These are phyloP conservation scores for Lytechinus variegatus DNA, from an alignment of 35 echinoderm and acorn worm species.

Conservation along the genomic window DNA sequence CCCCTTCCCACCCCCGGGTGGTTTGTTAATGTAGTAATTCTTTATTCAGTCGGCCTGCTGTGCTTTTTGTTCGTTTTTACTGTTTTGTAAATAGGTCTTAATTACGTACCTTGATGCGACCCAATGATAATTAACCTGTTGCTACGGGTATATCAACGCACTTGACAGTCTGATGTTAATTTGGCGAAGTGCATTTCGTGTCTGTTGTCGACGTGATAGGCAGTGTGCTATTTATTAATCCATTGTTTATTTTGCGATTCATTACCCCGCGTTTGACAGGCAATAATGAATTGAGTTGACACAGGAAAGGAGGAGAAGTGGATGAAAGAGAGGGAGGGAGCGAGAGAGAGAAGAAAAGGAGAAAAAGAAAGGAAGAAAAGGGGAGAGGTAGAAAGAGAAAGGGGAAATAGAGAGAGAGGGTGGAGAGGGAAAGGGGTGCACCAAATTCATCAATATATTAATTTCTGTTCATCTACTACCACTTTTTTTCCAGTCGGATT, in stretches of 20 bases:
- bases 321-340: not conserved
- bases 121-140: not conserved
- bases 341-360: not conserved
- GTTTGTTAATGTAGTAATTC: no score
- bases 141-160: not conserved
- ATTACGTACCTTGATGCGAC: not conserved
- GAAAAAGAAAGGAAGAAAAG: not conserved
- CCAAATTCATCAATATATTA: not conserved
- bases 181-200: not conserved
- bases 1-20: no score
- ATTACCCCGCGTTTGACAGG: not conserved
- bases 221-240: not conserved
- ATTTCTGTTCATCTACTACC: not conserved
- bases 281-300: not conserved
- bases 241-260: slow-evolving; percentile 19
- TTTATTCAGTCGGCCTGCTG: no score
- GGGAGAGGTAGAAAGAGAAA: not conserved
- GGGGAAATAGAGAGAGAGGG: not conserved
- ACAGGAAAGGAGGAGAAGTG: not conserved
- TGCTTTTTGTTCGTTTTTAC: no score
- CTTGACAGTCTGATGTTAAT: not conserved
- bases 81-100: no score
- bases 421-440: not conserved
- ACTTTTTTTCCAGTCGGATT: not conserved
- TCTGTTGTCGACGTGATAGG: not conserved